A percentile compares a stretch with the other conserved stretches of the same genome.
These are phyloP conservation scores for Asobara japonica DNA, from an alignment of 1,140 invertebrate genomes.

Conservation along the genomic window DNA sequence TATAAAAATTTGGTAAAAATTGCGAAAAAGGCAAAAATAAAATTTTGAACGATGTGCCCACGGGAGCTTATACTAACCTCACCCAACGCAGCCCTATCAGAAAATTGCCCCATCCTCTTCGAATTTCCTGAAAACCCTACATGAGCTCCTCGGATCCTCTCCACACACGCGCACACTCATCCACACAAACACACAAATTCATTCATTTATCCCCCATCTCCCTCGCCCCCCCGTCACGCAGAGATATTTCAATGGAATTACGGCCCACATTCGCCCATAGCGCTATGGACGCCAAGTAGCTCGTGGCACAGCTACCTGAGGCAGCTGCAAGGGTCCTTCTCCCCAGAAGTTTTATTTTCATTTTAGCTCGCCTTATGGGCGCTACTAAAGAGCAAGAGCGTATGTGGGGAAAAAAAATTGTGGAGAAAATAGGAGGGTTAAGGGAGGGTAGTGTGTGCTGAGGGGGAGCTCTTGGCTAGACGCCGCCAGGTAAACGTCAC, in stretches of 20 bases:
- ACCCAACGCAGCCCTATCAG: no score
- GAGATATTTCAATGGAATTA: neutral
- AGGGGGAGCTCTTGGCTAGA: constrained; percentile 7
- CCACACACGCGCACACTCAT: no score
- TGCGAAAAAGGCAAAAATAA: no score
- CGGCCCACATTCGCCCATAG: neutral
- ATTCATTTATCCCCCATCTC: neutral
- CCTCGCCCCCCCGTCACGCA: neutral
- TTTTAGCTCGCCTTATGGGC: constrained; percentile 60
- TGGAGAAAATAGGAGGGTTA: constrained; percentile 12
- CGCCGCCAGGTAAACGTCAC: constrained; percentile 64
- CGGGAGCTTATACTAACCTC: no score
- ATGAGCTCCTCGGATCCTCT: no score
- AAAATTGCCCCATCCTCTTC: no score
- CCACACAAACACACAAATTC: no score
- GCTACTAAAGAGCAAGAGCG: constrained; percentile 15
- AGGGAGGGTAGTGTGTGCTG: neutral
- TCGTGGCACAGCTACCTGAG: constrained; percentile 63
- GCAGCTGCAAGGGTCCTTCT: constrained; percentile 56
- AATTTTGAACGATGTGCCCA: no score
- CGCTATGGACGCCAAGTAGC: constrained; percentile 53
- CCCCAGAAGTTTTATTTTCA: constrained; percentile 58
- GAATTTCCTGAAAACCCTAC: no score
- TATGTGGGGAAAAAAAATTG: neutral
- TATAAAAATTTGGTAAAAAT: no score